Evolutionary conservation across 2,888 invertebrate species (phyloP), one percentile per base, ranked within the genome.

Genomic region (Pristionchus entomophagus): DNA sequence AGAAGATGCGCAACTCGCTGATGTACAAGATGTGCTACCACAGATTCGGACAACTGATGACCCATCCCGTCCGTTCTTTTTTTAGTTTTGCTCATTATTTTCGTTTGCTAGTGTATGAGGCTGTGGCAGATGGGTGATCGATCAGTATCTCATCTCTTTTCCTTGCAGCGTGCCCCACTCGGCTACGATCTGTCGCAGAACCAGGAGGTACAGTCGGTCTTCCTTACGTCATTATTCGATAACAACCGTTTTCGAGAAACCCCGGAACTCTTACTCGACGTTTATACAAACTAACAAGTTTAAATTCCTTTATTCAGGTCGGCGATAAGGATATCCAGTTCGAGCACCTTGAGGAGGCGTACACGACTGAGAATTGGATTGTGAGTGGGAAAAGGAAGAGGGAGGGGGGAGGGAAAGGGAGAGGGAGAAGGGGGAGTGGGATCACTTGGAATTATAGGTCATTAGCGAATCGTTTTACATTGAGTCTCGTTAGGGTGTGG

Each of bases 11-110:
- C 91, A 98, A 99, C 95, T 98, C 97, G 93, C 96, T 99, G 88
- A 99, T 99, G 99, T 99, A 99, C 95, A 99, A 99, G 95, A 97
- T 99, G 97, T 98, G 97, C 95, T 99, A 99, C 94, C 98, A 99
- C 95, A 96, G 97, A 93, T 99, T 91, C 85, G 91, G 92, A 26
- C 22, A 38, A 29, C 51, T 84, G 12, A 62, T 65, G 83, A 84
- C 83, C 1, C 83, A 84, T 35, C 83, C 83, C 19, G 83, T 83
- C 41, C 8, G 78, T 17, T 26, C 29, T 12, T 22, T 17, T 19
- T 69, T 29, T 6, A 69, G 5, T 69, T 14, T 73, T 73, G 69
- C 6, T n/a, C 12, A n/a, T 17, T 35, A 69, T 26, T 77, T 3
- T 26, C 4, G 26, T 45, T 77, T 77, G 5, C 4, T 65, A 65